A percentile compares a stretch with the other conserved stretches of the same genome.
phyloP scores from a whole-genome alignment of 2,797 vertebrate genomes.

The Phataginus tricuspis region DNA sequence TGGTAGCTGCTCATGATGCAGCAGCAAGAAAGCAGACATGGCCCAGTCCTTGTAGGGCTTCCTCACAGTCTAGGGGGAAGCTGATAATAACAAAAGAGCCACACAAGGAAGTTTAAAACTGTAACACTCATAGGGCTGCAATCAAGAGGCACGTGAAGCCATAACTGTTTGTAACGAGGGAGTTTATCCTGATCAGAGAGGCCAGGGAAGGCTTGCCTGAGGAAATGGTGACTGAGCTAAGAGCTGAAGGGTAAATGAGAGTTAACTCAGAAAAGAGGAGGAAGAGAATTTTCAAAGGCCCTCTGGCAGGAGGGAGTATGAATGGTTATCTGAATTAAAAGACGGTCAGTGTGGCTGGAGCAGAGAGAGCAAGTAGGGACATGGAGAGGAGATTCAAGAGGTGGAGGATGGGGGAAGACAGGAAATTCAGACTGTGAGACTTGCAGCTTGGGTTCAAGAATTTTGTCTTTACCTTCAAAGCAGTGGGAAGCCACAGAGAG shows the following conservation, averaged over 20 bases:
- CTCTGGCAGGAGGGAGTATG: background rate
- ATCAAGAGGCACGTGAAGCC: background rate
- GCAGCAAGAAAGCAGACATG: background rate
- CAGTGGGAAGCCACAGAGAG: background rate
- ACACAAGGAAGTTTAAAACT: background rate
- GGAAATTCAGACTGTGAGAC: background rate
- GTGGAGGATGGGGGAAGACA: background rate
- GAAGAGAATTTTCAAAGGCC: constrained; percentile 8
- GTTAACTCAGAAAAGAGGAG: background rate
- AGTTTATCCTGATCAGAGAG: background rate
- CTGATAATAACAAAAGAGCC: background rate
- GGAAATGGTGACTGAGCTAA: background rate
- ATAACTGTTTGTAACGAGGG: background rate
- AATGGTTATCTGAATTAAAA: background rate
- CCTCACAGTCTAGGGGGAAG: background rate
- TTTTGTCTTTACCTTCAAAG: constrained; percentile 35
- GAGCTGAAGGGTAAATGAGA: background rate
- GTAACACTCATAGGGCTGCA: background rate
- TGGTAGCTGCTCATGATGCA: background rate
- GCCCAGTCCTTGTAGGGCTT: background rate
- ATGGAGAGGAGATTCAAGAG: background rate
- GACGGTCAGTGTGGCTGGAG: background rate
- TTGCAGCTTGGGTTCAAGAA: background rate
- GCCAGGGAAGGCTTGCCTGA: background rate
- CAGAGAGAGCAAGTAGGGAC: background rate